phyloP scores from a whole-genome alignment of 2,797 vertebrate genomes.

The Masticophis lateralis region DNA sequence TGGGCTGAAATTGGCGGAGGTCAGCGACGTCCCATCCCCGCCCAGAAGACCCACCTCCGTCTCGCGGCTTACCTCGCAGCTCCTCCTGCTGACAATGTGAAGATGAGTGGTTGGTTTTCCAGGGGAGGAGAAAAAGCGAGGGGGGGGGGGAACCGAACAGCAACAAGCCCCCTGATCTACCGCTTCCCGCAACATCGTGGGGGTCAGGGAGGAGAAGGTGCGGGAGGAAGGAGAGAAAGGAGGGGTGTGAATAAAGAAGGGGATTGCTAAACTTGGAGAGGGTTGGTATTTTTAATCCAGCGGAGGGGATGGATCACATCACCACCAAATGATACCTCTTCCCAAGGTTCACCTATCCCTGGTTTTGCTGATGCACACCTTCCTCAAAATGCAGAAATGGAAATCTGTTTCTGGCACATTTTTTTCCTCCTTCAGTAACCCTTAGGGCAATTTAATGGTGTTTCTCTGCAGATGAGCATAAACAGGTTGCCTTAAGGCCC shows the following conservation, averaged over 20 bases:
- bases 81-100: slow-evolving; percentile 56
- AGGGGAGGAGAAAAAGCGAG: background rate
- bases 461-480: background rate
- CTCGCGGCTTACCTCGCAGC: slow-evolving; percentile 33
- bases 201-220: background rate
- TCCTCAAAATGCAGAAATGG: background rate
- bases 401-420: background rate
- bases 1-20: background rate
- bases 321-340: background rate
- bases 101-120: background rate
- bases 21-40: background rate
- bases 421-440: background rate
- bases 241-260: background rate
- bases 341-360: background rate
- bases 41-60: slow-evolving; percentile 19
- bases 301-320: background rate
- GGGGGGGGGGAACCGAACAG: background rate
- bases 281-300: background rate
- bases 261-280: background rate
- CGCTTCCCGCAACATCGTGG: background rate
- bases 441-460: background rate
- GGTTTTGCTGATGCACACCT: background rate
- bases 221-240: background rate
- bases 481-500: background rate
- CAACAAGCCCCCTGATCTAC: background rate